Evolutionary conservation across 2,797 vertebrate species (phyloP), one percentile per base, ranked within the genome.

Genomic region (Sphaeramia orbicularis): DNA sequence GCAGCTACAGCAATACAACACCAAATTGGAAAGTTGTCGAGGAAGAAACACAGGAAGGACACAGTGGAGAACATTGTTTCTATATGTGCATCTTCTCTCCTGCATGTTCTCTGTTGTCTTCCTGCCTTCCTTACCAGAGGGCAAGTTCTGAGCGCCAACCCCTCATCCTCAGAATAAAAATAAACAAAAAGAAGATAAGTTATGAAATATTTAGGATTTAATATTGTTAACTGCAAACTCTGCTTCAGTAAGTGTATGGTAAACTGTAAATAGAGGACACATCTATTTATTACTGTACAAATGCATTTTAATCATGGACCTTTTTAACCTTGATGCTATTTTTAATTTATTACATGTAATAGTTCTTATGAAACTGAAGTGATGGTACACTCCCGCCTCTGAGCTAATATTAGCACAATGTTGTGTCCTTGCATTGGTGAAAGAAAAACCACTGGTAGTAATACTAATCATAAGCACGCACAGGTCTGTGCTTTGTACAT

Each of bases 231-330:
- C 91, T 82, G 79, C 80, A 86, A 74, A 65, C 65, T 73, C 76
- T 75, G 62, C 67, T 78, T 81, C 53, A 65, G 49, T 59, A 66
- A 51, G 35, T 76, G 65, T 89, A 86, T 85, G 70, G 69, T 78
- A 62, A 83, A 88, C 74, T 89, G 80, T 91, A 89, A 89, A 90
- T 79, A 89, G 63, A 85, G 78, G 74, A 78, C 56, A 76, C 64
- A 81, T 84, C 88, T 93, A 92, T 93, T 94, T 94, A 93, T 94
- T 93, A 85, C 84, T 91, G 83, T 89, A 86, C 38, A 83, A 86
- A 83, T 36, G 43, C 41, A 63, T 81, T 89, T 78, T 76, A 87
- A 91, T 55, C 48, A 74, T 52, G 61, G 24, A 78, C 65, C 62
- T 81, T 78, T 77, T 81, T 85, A 80, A 72, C 53, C 52, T 64